Evolutionary conservation across 2,797 vertebrate species (phyloP).

Genomic region (Manis pentadactyla): DNA sequence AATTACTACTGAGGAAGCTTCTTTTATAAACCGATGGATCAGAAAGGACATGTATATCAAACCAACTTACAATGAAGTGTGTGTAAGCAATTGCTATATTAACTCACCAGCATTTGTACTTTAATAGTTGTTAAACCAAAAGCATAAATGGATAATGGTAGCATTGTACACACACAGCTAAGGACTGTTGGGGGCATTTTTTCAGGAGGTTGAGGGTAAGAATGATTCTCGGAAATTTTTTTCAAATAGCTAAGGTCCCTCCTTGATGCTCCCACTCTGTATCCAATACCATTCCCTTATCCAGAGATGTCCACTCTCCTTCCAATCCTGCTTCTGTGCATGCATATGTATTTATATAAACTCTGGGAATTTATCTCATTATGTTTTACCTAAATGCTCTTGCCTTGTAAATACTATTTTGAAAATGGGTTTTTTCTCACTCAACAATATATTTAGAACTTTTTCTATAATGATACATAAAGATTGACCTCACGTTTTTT

Average conservation of each 20-base stretch:
- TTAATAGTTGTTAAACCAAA: slow-evolving; percentile 32
- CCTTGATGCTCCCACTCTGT: too few relatives aligned
- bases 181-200: neutral
- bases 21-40: neutral
- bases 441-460: neutral
- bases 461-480: neutral
- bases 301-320: neutral
- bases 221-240: neutral
- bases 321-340: neutral
- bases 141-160: neutral
- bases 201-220: neutral
- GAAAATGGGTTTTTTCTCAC: neutral
- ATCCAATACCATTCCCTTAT: neutral
- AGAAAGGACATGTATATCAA: neutral
- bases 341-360: neutral
- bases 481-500: neutral
- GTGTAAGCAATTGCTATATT: neutral
- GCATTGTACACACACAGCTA: neutral
- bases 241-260: neutral
- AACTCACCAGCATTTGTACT: neutral
- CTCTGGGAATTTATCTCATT: neutral
- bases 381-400: neutral
- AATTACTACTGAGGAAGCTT: neutral
- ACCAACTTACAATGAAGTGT: neutral
- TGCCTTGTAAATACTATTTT: slow-evolving; percentile 21